A percentile compares a stretch with the other conserved stretches of the same genome.
These are phyloP conservation scores for Hippocampus comes DNA, from an alignment of 2,113 vertebrate genomes.

Conservation along the genomic window DNA sequence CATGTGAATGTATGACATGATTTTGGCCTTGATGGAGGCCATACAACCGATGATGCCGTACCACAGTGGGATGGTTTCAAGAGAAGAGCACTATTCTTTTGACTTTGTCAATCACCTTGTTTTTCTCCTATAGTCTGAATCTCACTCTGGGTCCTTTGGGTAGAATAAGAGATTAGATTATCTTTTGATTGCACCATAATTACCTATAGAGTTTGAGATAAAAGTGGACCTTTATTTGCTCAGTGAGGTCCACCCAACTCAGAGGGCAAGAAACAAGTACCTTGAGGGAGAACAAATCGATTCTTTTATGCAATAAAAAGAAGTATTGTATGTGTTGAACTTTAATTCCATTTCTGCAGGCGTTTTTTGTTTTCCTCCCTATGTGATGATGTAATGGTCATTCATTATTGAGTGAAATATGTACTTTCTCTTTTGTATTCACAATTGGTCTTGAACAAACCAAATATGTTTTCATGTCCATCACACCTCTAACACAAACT, in stretches of 20 bases:
- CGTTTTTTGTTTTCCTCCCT: not conserved
- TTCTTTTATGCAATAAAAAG: not conserved
- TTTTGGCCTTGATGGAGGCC: not conserved
- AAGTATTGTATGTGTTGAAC: not conserved
- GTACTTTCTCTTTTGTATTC: too few species aligned
- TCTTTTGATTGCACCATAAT: constrained; percentile 63
- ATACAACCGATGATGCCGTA: too few species aligned
- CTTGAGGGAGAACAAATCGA: constrained; percentile 4
- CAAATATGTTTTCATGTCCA: too few species aligned
- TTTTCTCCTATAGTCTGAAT: constrained; percentile 6
- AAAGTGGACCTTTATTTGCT: constrained; percentile 55
- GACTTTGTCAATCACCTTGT: not conserved
- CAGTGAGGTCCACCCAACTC: constrained; percentile 50
- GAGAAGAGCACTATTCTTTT: not conserved
- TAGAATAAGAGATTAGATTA: constrained; percentile 60
- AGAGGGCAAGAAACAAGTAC: constrained; percentile 33
- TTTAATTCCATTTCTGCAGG: not conserved
- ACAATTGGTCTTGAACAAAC: too few species aligned
- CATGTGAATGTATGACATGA: not conserved
- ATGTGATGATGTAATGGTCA: not conserved
- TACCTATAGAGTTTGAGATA: constrained; percentile 62
- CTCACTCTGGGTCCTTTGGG: constrained; percentile 35
- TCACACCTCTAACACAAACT: too few species aligned
- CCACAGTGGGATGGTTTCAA: not conserved
- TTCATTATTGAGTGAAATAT: too few species aligned